Evolutionary conservation across 2,888 invertebrate genomes (phyloP).

Genomic region (Archips crataeganus): DNA sequence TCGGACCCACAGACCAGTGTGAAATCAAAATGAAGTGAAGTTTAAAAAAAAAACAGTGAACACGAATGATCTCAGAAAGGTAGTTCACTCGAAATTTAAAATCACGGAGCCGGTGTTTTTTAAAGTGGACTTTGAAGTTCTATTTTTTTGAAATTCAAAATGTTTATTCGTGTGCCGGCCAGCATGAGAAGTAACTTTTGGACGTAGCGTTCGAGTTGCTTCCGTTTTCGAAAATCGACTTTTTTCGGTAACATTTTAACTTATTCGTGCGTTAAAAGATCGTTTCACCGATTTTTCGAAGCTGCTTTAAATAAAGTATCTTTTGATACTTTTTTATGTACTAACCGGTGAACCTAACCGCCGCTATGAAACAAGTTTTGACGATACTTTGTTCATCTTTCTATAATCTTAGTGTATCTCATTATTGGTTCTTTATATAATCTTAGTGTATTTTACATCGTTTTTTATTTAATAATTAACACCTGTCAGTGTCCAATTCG

Average conservation of each 20-base stretch:
- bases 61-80: slow-evolving; percentile 23
- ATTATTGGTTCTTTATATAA: slow-evolving; percentile 2
- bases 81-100: slow-evolving; percentile 19
- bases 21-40: slow-evolving; percentile 20
- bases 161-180: slow-evolving; percentile 5
- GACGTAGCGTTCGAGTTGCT: slow-evolving; percentile 4
- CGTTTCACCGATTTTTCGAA: neutral
- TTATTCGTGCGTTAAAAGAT: neutral
- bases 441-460: neutral
- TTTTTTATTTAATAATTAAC: neutral
- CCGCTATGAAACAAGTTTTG: slow-evolving; percentile 2
- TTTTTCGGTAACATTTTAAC: neutral
- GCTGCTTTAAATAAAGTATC: neutral
- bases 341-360: neutral
- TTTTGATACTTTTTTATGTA: slow-evolving; percentile 2
- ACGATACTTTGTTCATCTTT: slow-evolving; percentile 2
- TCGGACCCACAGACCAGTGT: slow-evolving; percentile 33
- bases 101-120: slow-evolving; percentile 28
- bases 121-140: neutral
- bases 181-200: slow-evolving; percentile 9
- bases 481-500: neutral
- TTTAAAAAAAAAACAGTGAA: slow-evolving; percentile 8
- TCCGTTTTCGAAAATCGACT: slow-evolving; percentile 3
- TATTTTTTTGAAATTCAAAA: neutral
- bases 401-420: neutral